A percentile compares a stretch with the other conserved stretches of the same genome.
These are phyloP conservation scores for Scomber colias DNA, from an alignment of 2,113 vertebrate species.

Conservation along the genomic window DNA sequence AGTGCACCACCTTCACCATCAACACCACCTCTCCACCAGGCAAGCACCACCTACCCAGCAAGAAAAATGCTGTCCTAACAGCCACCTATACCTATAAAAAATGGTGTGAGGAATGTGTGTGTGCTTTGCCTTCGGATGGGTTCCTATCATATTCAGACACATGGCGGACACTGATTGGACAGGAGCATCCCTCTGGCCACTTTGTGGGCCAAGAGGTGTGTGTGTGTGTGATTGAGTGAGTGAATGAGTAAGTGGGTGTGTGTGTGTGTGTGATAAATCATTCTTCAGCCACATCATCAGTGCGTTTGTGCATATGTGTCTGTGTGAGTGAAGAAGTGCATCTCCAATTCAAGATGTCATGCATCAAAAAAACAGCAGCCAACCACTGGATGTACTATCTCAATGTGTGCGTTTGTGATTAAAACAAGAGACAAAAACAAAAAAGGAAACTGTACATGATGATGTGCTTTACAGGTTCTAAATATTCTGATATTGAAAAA, in stretches of 20 bases:
- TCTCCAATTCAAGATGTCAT: slow-evolving; percentile 69
- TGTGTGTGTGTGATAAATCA: slow-evolving; percentile 52
- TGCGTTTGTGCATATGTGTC: slow-evolving; percentile 56
- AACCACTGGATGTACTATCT: slow-evolving; percentile 70
- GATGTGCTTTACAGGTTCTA: slow-evolving; percentile 79
- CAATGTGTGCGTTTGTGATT: slow-evolving; percentile 69
- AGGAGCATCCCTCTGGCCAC: slow-evolving; percentile 74
- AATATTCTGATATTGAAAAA: slow-evolving; percentile 78
- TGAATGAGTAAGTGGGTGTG: not conserved
- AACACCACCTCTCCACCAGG: slow-evolving; percentile 46
- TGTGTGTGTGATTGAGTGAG: not conserved
- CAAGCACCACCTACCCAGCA: slow-evolving; percentile 46
- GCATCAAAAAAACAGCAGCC: slow-evolving; percentile 61
- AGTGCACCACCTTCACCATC: slow-evolving; percentile 47
- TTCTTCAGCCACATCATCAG: slow-evolving; percentile 56
- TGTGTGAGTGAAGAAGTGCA: slow-evolving; percentile 59
- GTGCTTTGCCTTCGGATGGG: slow-evolving; percentile 74
- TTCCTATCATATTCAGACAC: slow-evolving; percentile 84
- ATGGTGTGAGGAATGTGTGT: slow-evolving; percentile 51
- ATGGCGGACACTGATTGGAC: slow-evolving; percentile 81
- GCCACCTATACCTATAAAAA: slow-evolving; percentile 45
- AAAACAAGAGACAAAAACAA: slow-evolving; percentile 70
- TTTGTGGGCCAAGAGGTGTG: slow-evolving; percentile 63
- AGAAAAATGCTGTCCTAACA: slow-evolving; percentile 42
- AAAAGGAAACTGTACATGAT: slow-evolving; percentile 76